Percentiles rank a stretch among this genome's conserved stretches.
Evolutionary conservation across 2,888 invertebrate species (phyloP).

Genomic region (Macrosiphum euphorbiae): DNA sequence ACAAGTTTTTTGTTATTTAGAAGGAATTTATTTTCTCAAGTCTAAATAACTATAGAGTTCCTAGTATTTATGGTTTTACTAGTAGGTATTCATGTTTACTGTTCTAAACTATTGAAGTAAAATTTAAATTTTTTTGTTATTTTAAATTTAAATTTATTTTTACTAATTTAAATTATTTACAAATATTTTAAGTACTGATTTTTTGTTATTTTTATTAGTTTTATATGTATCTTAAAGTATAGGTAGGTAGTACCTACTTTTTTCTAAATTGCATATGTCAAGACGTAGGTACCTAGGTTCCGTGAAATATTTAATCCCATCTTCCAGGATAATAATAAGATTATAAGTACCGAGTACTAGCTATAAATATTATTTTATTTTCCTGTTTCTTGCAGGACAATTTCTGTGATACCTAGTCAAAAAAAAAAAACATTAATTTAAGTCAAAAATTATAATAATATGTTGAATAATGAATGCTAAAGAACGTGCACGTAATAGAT

Average conservation of each 20-base stretch:
- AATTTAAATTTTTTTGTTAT: neutral
- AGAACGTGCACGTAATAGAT: conserved; percentile 77
- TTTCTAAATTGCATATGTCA: too few species aligned
- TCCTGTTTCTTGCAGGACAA: conserved; percentile 63
- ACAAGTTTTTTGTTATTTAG: neutral
- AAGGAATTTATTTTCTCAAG: neutral
- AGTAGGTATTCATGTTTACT: too few species aligned
- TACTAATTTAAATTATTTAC: neutral
- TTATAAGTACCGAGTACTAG: neutral
- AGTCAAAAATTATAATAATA: conserved; percentile 53
- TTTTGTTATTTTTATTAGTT: neutral
- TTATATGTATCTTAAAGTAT: neutral
- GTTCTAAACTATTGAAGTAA: neutral
- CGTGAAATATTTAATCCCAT: neutral
- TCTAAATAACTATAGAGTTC: too few species aligned
- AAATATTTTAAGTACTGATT: neutral
- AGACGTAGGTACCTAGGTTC: too few species aligned
- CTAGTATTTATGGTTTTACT: neutral
- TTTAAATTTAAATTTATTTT: neutral
- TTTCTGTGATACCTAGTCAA: conserved; percentile 63
- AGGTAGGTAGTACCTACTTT: neutral
- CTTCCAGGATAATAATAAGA: conserved; percentile 21
- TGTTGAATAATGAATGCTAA: conserved; percentile 62
- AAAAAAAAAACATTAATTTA: conserved; percentile 58
- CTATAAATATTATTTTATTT: conserved; percentile 53